Evolutionary conservation across 2,888 invertebrate genomes (phyloP).

Genomic region (Minunthozetes semirufus): DNA sequence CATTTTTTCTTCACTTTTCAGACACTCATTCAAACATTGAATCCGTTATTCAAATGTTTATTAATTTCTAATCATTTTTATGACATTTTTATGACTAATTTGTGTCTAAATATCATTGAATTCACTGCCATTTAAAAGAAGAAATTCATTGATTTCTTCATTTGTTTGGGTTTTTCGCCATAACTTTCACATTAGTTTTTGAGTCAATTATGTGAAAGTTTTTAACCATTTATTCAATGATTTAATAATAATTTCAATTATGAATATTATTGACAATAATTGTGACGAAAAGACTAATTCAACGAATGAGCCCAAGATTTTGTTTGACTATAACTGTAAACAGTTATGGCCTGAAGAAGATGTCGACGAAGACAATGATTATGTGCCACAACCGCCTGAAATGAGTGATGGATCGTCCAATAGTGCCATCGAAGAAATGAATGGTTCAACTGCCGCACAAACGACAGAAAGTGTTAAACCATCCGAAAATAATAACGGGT

Average conservation of each 20-base stretch:
- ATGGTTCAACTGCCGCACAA: not conserved
- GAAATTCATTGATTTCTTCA: not conserved
- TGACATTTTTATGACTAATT: not conserved
- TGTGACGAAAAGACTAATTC: not conserved
- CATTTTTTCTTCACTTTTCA: not conserved
- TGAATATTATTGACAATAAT: slow-evolving; percentile 2
- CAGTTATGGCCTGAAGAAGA: slow-evolving; percentile 35
- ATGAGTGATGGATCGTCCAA: not conserved
- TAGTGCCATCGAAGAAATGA: not conserved
- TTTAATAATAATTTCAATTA: not conserved
- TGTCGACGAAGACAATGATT: slow-evolving; percentile 22
- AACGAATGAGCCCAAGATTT: not conserved
- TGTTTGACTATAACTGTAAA: slow-evolving; percentile 27
- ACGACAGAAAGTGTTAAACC: not conserved
- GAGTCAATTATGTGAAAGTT: not conserved
- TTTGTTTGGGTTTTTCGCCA: not conserved
- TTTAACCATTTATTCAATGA: not conserved
- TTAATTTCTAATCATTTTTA: not conserved
- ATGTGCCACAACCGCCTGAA: slow-evolving; percentile 25
- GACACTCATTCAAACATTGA: not conserved
- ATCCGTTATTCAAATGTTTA: not conserved
- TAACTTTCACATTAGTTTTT: not conserved
- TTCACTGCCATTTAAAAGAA: not conserved
- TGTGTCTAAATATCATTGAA: not conserved
- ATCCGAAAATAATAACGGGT: not conserved